Conservation (phyloP, 2,888 invertebrate species). For the Tachina lurida region DNA sequence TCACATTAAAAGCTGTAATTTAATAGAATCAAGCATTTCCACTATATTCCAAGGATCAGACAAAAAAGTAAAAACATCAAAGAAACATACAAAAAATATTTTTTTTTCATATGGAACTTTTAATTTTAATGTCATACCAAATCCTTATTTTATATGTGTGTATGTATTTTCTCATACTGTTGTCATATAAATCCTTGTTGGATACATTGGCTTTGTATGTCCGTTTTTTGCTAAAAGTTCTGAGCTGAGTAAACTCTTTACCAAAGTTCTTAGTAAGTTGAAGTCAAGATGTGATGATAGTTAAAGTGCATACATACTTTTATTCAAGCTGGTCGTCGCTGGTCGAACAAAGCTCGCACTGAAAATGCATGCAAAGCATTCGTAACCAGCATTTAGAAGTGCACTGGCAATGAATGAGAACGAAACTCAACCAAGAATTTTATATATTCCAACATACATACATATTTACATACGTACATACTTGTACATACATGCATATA, state of each 20-base stretch:
- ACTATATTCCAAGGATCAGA: background rate
- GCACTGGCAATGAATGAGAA: background rate
- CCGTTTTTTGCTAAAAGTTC: slow-evolving; percentile 29
- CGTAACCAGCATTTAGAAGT: slow-evolving; percentile 5
- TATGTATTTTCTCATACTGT: slow-evolving; percentile 17
- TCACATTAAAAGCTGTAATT: background rate
- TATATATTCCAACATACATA: background rate
- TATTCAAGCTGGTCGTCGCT: slow-evolving; percentile 24
- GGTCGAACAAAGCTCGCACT: slow-evolving; percentile 30
- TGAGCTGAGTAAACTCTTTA: slow-evolving; percentile 57
- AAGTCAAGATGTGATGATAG: slow-evolving; percentile 52
- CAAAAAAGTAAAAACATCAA: slow-evolving; percentile 4
- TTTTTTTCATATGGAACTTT: slow-evolving; percentile 43
- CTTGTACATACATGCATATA: background rate
- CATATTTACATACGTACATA: background rate
- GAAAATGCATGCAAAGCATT: slow-evolving; percentile 30
- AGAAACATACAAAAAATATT: slow-evolving; percentile 1
- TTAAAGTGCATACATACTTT: slow-evolving; percentile 13
- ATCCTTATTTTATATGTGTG: slow-evolving; percentile 27
- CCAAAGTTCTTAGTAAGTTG: slow-evolving; percentile 54
- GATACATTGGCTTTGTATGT: slow-evolving; percentile 54
- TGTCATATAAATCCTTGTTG: slow-evolving; percentile 39
- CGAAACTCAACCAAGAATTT: slow-evolving; percentile 10
- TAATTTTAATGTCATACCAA: slow-evolving; percentile 57
- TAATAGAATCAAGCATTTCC: slow-evolving; percentile 27